phyloP scores from a whole-genome alignment of 2,888 invertebrate genomes.

The Diaprepes abbreviatus region DNA sequence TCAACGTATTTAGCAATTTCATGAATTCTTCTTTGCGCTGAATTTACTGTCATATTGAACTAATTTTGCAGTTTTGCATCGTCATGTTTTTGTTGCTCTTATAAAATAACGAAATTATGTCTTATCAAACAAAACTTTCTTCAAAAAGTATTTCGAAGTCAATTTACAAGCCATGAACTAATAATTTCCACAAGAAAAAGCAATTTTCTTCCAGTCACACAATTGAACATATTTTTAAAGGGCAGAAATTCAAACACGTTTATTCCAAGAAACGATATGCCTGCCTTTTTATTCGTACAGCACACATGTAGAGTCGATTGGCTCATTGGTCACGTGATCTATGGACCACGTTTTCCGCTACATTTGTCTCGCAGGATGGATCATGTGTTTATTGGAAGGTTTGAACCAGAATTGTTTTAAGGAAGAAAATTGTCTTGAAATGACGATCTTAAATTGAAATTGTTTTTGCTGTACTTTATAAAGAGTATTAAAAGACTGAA shows the following conservation, averaged over 20 bases:
- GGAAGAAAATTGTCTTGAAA: no score
- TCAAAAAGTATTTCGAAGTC: no score
- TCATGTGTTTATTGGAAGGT: slow-evolving; percentile 39
- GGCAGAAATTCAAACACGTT: slow-evolving; percentile 23
- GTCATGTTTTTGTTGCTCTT: no score
- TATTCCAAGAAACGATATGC: slow-evolving; percentile 5
- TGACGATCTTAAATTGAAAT: no score
- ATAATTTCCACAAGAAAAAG: slow-evolving; percentile 33
- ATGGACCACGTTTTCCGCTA: slow-evolving; percentile 42
- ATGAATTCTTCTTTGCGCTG: no score
- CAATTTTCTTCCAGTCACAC: slow-evolving; percentile 23
- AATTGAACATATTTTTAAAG: slow-evolving; percentile 30
- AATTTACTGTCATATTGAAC: no score
- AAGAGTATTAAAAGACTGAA: no score
- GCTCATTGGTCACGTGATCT: slow-evolving; percentile 39
- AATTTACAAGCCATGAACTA: slow-evolving; percentile 19
- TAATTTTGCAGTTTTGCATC: no score
- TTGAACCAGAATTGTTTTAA: slow-evolving; percentile 1
- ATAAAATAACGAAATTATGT: no score
- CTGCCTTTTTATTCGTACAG: background rate
- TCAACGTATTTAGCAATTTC: no score
- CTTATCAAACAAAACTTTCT: no score
- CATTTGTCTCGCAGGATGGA: slow-evolving; percentile 29
- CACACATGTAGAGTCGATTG: slow-evolving; percentile 44
- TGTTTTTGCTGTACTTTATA: no score